Percentiles rank a stretch among this genome's conserved stretches.
phyloP scores from a whole-genome alignment of 2,113 vertebrate species.

The Alectura lathami region DNA sequence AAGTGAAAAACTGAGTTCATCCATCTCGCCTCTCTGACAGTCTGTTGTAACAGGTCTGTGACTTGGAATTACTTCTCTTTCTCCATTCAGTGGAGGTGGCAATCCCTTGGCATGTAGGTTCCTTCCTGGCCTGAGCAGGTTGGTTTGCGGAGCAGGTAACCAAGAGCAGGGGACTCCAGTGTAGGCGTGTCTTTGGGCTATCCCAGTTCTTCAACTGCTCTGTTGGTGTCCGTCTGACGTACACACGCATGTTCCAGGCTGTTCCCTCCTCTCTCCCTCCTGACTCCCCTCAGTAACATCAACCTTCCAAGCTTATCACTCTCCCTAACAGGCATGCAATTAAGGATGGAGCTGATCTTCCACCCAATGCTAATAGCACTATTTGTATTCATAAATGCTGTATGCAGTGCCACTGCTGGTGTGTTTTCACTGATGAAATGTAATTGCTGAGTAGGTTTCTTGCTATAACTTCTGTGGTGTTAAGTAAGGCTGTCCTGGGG shows the following conservation, averaged over 20 bases:
- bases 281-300: background rate
- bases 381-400: background rate
- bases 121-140: background rate
- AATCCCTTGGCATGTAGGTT: fast-evolving
- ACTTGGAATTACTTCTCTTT: background rate
- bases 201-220: background rate
- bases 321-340: background rate
- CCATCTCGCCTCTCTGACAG: background rate
- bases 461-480: background rate
- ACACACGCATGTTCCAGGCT: background rate
- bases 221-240: background rate
- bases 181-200: background rate
- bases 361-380: background rate
- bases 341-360: background rate
- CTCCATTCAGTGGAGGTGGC: fast-evolving
- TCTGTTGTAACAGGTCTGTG: background rate
- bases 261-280: background rate
- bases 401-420: background rate
- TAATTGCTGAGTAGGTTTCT: constrained; percentile 16
- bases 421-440: background rate
- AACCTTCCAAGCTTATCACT: background rate
- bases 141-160: background rate
- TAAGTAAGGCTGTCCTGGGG: constrained; percentile 37
- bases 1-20: background rate
- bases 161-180: background rate